Conservation (phyloP, 2,797 vertebrate genomes). For the Geotrypetes seraphini region DNA sequence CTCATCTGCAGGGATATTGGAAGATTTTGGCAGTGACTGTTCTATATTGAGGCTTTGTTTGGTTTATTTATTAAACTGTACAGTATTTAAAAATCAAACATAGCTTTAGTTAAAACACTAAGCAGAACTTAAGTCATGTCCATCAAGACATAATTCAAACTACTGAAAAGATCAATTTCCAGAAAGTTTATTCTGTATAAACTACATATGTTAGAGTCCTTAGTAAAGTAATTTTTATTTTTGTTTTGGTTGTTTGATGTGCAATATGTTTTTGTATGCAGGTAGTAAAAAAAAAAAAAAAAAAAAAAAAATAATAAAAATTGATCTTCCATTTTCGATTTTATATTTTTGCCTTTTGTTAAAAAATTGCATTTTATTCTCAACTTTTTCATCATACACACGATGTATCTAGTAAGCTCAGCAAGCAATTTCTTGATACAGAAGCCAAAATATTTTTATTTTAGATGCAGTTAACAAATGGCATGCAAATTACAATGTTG, state of each 20-base stretch:
- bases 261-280: constrained; percentile 99
- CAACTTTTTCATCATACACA: no score
- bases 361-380: no score
- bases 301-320: constrained; percentile 87
- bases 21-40: constrained; percentile 85
- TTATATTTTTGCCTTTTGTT: no score
- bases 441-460: no score
- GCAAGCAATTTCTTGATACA: no score
- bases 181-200: constrained; percentile 85
- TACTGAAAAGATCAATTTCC: constrained; percentile 95
- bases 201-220: constrained; percentile 80
- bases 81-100: constrained; percentile 97
- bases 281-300: constrained; percentile 96
- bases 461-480: no score
- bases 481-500: no score
- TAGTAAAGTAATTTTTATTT: constrained; percentile 68
- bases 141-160: constrained; percentile 82
- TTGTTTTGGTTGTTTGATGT: constrained; percentile 98
- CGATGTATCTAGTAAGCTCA: no score
- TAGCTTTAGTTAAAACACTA: constrained; percentile 91
- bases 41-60: constrained; percentile 85
- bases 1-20: constrained; percentile 79
- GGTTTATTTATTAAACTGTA: constrained; percentile 99
- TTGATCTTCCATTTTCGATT: constrained; percentile 93
- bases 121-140: constrained; percentile 72